phyloP scores from a whole-genome alignment of 2,888 invertebrate species.

The Leptodirus hochenwartii region DNA sequence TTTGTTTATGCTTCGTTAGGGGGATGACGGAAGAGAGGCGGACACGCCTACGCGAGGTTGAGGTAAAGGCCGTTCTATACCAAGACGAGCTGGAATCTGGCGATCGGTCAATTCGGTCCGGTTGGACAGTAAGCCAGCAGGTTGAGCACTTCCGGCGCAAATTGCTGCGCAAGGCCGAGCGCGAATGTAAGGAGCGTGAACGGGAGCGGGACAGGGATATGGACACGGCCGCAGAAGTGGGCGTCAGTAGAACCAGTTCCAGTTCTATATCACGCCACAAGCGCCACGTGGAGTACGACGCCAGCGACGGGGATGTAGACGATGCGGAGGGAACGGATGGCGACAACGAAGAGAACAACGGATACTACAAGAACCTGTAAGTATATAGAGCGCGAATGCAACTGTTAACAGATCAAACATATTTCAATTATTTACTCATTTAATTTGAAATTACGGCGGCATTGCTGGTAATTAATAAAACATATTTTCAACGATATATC shows the following conservation, averaged over 20 bases:
- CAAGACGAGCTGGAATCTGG: conserved; percentile 92
- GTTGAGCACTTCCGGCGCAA: conserved; percentile 82
- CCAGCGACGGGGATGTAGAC: conserved; percentile 19
- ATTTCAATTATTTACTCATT: too few relatives aligned
- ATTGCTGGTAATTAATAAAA: too few relatives aligned
- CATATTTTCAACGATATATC: too few relatives aligned
- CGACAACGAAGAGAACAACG: conserved; percentile 26
- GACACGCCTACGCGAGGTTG: conserved; percentile 71
- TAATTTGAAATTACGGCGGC: too few relatives aligned
- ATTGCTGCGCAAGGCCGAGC: conserved; percentile 53
- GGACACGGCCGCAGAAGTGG: conserved; percentile 4
- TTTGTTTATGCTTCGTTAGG: too few relatives aligned
- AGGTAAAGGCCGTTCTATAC: conserved; percentile 87
- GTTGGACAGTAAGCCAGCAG: conserved; percentile 62
- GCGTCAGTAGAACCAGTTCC: not conserved
- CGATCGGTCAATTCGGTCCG: conserved; percentile 47
- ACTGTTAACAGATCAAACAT: too few relatives aligned
- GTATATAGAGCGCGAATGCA: conserved; percentile 16
- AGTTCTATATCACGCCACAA: conserved; percentile 17
- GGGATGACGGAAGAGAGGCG: conserved; percentile 52
- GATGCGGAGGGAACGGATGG: conserved; percentile 16
- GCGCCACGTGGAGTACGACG: conserved; percentile 24
- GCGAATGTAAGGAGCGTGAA: conserved; percentile 24
- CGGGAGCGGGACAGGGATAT: conserved; percentile 11
- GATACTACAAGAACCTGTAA: conserved; percentile 27